Evolutionary conservation across 30 jellyfish, hydroid and myxozoan genomes (phyloP), one percentile per base, ranked within the genome.

Genomic region (Aurelia sp.): DNA sequence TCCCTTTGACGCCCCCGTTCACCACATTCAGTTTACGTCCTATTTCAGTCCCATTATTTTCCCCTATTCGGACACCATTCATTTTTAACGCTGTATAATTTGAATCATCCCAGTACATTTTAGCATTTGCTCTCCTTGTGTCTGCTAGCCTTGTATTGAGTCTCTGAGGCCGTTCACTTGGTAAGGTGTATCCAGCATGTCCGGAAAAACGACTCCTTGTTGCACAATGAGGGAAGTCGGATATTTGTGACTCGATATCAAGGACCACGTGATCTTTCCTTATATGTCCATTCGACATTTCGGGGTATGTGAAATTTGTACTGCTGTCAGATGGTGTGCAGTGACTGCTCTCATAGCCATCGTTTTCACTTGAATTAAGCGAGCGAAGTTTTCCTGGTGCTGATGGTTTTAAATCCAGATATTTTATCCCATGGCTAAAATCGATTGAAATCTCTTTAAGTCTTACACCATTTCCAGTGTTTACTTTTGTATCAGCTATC

Each of bases 201-300:
- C 55, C 55, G 55, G 55, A 6, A 10, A 44, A 44, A 3, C 55
- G 55, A 8, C 15, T 18, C 59, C 50, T 82, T 50, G 76, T 52
- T 3, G 93, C 23, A 57, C 82, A 37, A 40, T 73, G 18, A 18
- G 93, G 87, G 65, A 84, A 84, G 57, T 84, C 93, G 1, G 93
- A 84, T 71, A 84, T 84, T 70, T 84, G 93, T 16, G 86, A 76
- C 40, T 84, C 86, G 68, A 84, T 84, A 62, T 84, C 93, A 4
- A 72, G 82, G 4, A 72, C 41, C n/a, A 11, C 18, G 9, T 82
- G 71, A 12, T 40, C 61, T 50, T 44, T 16, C 4, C n/a, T 41
- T 1, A 11, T 18, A 9, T 4, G 23, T 13, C 33, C 69, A 59
- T 59, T 59, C 12, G 69, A 13, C 55, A 44, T 44, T 44, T 51